Evolutionary conservation across 2,888 invertebrate genomes (phyloP), one percentile per base, ranked within the genome.

Genomic region (Ceratothoa steindachneri): DNA sequence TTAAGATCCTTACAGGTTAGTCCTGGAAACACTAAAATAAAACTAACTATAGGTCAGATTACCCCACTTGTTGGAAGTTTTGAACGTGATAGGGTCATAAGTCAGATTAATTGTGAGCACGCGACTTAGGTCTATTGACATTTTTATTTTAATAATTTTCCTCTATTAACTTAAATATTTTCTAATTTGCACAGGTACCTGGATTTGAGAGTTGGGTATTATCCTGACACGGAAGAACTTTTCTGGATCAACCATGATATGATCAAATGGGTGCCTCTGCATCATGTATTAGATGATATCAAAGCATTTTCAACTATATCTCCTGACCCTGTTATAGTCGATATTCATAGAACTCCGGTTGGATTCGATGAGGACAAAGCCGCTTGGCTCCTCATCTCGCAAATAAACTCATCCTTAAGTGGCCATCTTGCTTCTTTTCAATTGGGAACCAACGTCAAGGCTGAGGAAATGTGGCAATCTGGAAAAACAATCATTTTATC

Each of bases 151-250:
- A n/a, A n/a, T n/a, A n/a, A n/a, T n/a, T n/a, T n/a, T n/a, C n/a
- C n/a, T n/a, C n/a, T n/a, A n/a, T n/a, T n/a, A n/a, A n/a, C n/a
- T n/a, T n/a, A n/a, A n/a, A n/a, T n/a, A n/a, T n/a, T n/a, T n/a
- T n/a, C n/a, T n/a, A n/a, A n/a, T n/a, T n/a, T n/a, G n/a, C n/a
- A n/a, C n/a, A 79, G 80, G 82, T 93, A 92, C 84, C 86, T 93
- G 68, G 93, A 93, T 84, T 87, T 93, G 71, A 88, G 93, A 81
- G 88, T 93, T 80, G 92, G 91, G 77, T 92, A 89, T 84, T 91
- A 88, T 80, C 82, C 84, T 81, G 75, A 82, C 76, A 77, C 82
- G 73, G 70, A 28, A 22, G 80, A 83, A 29, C 81, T 81, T 80
- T 75, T 81, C 12, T 82, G 82, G 82, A 81, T 82, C 29, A 81